Evolutionary conservation across 1,140 invertebrate species (phyloP), one percentile per base, ranked within the genome.

Genomic region (Musca domestica): DNA sequence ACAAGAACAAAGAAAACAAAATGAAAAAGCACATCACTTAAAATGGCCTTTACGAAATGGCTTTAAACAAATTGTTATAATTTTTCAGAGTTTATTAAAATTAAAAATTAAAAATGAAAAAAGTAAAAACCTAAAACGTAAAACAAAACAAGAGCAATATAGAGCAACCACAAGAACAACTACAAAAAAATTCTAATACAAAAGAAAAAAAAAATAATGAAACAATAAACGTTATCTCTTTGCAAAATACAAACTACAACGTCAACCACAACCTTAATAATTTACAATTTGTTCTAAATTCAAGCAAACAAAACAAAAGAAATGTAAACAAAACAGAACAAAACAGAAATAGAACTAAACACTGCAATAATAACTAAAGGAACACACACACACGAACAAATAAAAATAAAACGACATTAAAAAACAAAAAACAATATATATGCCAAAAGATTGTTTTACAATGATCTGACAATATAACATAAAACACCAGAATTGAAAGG

Each of bases 1-100:
- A 58, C 10, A 30, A 30, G 27, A 30, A 30, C 3, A 30, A 30
- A 30, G 27, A 30, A 30, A 30, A 30, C 27, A 30, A 30, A 30
- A 41, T 41, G 34, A 41, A 41, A 41, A 41, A 61, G 56, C 56
- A 61, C 56, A 61, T 61, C 56, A 61, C 56, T 61, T 61, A 61
- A 61, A 61, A 61, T 61, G 56, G 56, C 56, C 56, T 61, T 61
- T 61, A 34, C 34, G 15, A 61, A 61, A 61, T 61, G 56, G 56
- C 56, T 61, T 61, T 61, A 61, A 61, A 61, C 56, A 61, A 61
- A 61, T 61, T 61, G 56, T 61, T 61, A 61, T 61, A 34, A 61
- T 61, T 61, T 41, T 61, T 61, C 56, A 61, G 56, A 61, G 56
- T 61, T 61, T 61, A 61, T 61, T 61, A 61, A 20, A 34, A 61